Conservation (phyloP, 1,140 invertebrate genomes). For the Eubasilissa regina region DNA sequence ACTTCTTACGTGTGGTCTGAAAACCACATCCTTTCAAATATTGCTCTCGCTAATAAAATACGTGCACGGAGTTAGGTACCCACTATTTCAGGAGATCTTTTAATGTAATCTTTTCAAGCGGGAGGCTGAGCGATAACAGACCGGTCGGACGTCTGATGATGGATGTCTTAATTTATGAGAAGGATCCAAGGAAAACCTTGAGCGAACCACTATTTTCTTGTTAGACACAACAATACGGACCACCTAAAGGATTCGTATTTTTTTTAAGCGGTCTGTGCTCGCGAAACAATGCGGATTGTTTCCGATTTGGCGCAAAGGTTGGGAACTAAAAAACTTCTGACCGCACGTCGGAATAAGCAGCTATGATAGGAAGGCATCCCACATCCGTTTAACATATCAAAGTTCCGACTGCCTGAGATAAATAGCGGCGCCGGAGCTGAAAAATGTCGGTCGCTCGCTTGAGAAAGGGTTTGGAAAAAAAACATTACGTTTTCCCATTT, state of each 20-base stretch:
- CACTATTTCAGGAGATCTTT: no score
- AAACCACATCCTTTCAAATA: conserved; percentile 39
- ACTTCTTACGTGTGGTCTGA: conserved; percentile 15
- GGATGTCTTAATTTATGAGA: conserved; percentile 37
- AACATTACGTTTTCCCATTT: conserved; percentile 25
- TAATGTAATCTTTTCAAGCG: neutral
- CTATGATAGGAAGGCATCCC: conserved; percentile 38
- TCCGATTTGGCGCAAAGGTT: conserved; percentile 41
- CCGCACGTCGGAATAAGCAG: conserved; percentile 27
- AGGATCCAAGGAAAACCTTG: conserved; percentile 17
- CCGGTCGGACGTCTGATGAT: conserved; percentile 1
- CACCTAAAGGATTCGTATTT: conserved; percentile 3
- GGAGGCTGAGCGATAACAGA: conserved; percentile 10
- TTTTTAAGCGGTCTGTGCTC: neutral
- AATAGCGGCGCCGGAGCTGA: conserved; percentile 41
- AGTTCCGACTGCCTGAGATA: conserved; percentile 41
- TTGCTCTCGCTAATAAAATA: conserved; percentile 16
- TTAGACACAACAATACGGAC: conserved; percentile 20
- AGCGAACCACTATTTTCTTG: conserved; percentile 10
- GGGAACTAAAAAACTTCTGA: conserved; percentile 17
- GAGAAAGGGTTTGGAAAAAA: conserved; percentile 39
- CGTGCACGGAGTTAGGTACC: neutral
- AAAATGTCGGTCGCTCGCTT: conserved; percentile 33
- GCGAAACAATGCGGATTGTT: conserved; percentile 44
- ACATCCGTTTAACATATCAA: conserved; percentile 46